phyloP scores from a whole-genome alignment of 2,888 invertebrate species.

The Onchidella celtica region DNA sequence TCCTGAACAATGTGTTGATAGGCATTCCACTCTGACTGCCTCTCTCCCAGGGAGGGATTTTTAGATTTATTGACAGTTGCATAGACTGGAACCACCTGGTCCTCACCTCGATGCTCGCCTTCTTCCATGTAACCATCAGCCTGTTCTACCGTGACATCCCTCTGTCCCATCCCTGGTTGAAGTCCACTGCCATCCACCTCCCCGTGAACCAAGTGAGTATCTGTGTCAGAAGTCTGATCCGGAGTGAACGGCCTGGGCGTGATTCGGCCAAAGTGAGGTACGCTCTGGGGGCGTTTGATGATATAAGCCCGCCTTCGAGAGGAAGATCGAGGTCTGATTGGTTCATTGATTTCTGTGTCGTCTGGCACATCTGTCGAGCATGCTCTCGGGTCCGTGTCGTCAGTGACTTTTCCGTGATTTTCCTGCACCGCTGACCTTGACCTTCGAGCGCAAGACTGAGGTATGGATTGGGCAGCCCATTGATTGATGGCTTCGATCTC shows the following conservation, averaged over 20 bases:
- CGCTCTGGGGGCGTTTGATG: conserved; percentile 43
- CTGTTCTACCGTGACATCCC: neutral
- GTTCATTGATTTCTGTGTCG: neutral
- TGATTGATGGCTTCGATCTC: neutral
- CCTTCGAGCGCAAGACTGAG: neutral
- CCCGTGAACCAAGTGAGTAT: too few relatives aligned
- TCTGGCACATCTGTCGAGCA: neutral
- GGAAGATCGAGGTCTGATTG: neutral
- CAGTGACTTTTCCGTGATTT: neutral
- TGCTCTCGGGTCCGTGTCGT: neutral
- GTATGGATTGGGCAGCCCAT: neutral
- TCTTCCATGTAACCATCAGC: neutral
- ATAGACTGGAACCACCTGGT: neutral
- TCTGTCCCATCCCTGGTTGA: neutral
- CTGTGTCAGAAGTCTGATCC: neutral
- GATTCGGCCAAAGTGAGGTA: conserved; percentile 34
- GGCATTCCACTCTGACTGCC: neutral
- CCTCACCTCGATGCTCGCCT: too few relatives aligned
- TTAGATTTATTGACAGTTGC: neutral
- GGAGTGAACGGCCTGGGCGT: neutral
- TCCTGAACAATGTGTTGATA: too few relatives aligned
- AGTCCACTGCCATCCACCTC: neutral
- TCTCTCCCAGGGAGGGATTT: neutral
- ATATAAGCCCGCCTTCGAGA: conserved; percentile 32
- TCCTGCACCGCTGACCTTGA: neutral